Evolutionary conservation across 2,888 invertebrate species (phyloP).

Genomic region (Choristoneura rosaceana): DNA sequence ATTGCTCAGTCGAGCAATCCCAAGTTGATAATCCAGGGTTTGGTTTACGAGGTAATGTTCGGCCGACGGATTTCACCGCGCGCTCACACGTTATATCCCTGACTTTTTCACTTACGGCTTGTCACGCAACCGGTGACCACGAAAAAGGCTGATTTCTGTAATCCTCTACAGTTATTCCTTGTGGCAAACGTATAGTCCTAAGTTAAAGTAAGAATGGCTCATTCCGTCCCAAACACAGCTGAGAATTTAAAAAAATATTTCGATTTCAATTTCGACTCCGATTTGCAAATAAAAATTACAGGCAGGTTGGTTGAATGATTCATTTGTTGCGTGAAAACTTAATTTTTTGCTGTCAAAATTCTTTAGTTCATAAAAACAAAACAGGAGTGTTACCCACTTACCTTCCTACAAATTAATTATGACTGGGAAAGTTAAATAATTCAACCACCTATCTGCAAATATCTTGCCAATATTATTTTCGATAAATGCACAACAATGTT

Average conservation of each 20-base stretch:
- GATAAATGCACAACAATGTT: not conserved
- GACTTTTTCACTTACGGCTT: slow-evolving; percentile 59
- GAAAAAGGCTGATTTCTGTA: not conserved
- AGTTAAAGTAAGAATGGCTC: not conserved
- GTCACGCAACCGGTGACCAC: slow-evolving; percentile 5
- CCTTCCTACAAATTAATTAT: too few relatives aligned
- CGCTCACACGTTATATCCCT: slow-evolving; percentile 60
- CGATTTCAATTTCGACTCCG: too few relatives aligned
- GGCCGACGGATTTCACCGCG: slow-evolving; percentile 68
- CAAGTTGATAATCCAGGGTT: slow-evolving; percentile 79
- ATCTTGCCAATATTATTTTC: too few relatives aligned
- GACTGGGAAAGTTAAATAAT: too few relatives aligned
- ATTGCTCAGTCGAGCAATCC: slow-evolving; percentile 74
- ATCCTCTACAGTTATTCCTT: not conserved
- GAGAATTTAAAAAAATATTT: too few relatives aligned
- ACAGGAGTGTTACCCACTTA: too few relatives aligned
- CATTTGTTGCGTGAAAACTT: too few relatives aligned
- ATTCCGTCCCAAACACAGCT: not conserved
- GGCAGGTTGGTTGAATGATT: too few relatives aligned
- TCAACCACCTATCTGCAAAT: too few relatives aligned
- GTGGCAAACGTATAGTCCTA: not conserved
- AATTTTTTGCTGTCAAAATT: too few relatives aligned
- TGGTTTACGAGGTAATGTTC: slow-evolving; percentile 74
- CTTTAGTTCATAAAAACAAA: too few relatives aligned
- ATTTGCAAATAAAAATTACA: too few relatives aligned